phyloP scores from a whole-genome alignment of 2,797 vertebrate species.

The Pelochelys cantorii region DNA sequence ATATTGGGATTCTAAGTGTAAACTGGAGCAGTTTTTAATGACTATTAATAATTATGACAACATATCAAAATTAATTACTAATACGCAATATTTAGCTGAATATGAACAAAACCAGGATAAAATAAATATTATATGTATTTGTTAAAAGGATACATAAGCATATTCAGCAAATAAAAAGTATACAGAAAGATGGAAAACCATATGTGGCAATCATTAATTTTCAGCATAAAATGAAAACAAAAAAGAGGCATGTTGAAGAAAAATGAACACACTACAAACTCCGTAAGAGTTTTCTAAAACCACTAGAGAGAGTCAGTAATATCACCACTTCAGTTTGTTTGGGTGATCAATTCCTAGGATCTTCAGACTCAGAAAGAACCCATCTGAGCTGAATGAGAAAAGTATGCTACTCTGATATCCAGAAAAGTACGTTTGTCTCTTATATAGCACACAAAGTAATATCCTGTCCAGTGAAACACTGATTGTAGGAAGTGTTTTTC shows the following conservation, averaged over 20 bases:
- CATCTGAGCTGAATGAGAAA: background rate
- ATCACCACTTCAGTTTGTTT: background rate
- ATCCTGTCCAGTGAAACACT: background rate
- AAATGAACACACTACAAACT: background rate
- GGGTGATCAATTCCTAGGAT: background rate
- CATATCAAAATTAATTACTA: fast-evolving
- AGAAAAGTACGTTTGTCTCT: background rate
- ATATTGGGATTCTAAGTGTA: background rate
- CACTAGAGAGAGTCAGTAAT: background rate
- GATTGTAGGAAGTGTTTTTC: background rate
- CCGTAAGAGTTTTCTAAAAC: background rate
- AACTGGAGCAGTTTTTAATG: background rate
- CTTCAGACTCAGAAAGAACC: background rate
- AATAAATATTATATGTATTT: background rate
- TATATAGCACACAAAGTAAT: background rate
- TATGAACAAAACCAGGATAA: background rate
- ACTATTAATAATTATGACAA: background rate
- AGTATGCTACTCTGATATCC: fast-evolving
- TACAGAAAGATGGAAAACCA: too few relatives aligned
- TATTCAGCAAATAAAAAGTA: background rate
- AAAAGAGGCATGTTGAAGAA: background rate
- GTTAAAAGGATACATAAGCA: background rate
- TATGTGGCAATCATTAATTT: background rate
- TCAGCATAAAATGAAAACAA: background rate
- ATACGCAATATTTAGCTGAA: background rate